These are phyloP conservation scores for Phataginus tetradactyla DNA, from an alignment of 2,797 vertebrate species.

Conservation along the genomic window DNA sequence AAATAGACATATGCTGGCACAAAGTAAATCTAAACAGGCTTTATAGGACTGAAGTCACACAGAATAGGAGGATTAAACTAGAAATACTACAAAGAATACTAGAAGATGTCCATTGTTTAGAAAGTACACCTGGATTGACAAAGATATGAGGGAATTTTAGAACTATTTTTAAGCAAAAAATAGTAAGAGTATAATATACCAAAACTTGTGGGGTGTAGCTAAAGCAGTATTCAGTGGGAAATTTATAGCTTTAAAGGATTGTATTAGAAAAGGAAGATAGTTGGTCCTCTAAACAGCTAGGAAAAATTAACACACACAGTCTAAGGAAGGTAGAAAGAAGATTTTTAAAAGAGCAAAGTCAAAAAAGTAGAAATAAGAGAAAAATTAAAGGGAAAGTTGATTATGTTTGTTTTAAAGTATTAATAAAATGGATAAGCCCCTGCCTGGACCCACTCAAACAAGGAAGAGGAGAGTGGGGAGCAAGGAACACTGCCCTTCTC, in stretches of 20 bases:
- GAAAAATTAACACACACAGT: background rate
- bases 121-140: background rate
- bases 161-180: background rate
- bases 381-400: background rate
- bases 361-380: background rate
- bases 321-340: background rate
- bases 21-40: background rate
- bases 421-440: background rate
- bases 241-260: background rate
- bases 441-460: too few relatives aligned
- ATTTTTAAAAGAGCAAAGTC: background rate
- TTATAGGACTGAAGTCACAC: background rate
- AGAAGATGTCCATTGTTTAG: background rate
- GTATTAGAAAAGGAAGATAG: background rate
- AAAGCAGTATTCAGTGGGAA: background rate
- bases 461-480: background rate
- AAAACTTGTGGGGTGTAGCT: background rate
- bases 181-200: background rate
- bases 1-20: background rate
- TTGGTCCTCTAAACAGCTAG: background rate
- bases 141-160: background rate
- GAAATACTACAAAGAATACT: background rate
- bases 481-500: background rate
- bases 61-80: background rate
- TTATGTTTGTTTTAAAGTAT: background rate